A percentile compares a stretch with the other conserved stretches of the same genome.
Conservation (phyloP, 2,888 invertebrate genomes). For the Tillus elongatus region DNA sequence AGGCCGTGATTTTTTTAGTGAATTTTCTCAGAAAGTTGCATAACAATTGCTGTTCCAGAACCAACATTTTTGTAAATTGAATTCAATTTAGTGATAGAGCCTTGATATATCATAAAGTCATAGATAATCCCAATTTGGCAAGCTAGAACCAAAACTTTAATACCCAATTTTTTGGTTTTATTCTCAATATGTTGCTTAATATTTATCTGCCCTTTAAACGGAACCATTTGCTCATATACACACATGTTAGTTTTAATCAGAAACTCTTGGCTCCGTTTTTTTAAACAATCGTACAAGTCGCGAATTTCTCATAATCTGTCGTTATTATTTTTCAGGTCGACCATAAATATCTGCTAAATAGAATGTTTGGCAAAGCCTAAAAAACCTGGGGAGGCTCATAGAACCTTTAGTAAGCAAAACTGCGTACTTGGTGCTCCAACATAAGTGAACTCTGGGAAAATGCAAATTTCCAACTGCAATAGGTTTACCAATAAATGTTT, state of each 20-base stretch:
- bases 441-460: neutral
- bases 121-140: neutral
- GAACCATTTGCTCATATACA: conserved; percentile 1
- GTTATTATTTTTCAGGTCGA: conserved; percentile 3
- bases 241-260: conserved; percentile 1
- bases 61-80: conserved; percentile 1
- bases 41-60: conserved; percentile 2
- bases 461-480: conserved; percentile 2
- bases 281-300: neutral
- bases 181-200: conserved; percentile 1
- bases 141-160: neutral
- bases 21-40: conserved; percentile 2
- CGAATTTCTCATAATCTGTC: conserved; percentile 1
- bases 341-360: conserved; percentile 1
- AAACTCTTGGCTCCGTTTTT: neutral
- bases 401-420: neutral
- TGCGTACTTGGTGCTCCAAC: conserved; percentile 1
- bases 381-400: conserved; percentile 1
- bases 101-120: conserved; percentile 1
- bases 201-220: conserved; percentile 2
- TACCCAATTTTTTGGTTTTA: neutral
- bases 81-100: conserved; percentile 2
- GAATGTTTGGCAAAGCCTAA: conserved; percentile 2
- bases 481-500: too few species aligned
- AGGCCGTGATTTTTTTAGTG: conserved; percentile 3